Percentiles rank a stretch among this genome's conserved stretches.
phyloP scores from a whole-genome alignment of 2,888 invertebrate genomes.

The Tachina lurida region DNA sequence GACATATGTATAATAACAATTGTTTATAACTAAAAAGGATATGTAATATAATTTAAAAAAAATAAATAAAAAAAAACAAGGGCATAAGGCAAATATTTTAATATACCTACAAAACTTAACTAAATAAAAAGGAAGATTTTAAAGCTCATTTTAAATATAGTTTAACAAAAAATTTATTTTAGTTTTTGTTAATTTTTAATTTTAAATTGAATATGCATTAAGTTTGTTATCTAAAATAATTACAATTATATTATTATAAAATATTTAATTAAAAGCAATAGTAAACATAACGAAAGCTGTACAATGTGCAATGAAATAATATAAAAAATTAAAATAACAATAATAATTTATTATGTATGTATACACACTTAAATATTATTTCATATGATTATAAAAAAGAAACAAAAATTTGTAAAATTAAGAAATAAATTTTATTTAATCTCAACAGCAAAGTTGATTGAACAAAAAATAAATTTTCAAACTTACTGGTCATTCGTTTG shows the following conservation, averaged over 20 bases:
- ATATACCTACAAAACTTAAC: neutral
- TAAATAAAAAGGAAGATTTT: neutral
- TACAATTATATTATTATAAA: slow-evolving; percentile 45
- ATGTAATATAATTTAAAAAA: neutral
- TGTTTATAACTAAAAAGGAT: slow-evolving; percentile 3
- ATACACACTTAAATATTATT: slow-evolving; percentile 41
- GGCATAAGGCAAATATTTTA: slow-evolving; percentile 41
- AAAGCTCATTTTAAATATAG: slow-evolving; percentile 6
- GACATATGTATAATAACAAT: neutral
- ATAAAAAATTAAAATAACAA: slow-evolving; percentile 1
- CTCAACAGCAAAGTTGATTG: slow-evolving; percentile 65
- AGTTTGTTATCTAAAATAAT: slow-evolving; percentile 61
- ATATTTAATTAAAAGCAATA: neutral
- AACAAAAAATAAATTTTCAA: slow-evolving; percentile 8
- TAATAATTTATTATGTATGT: slow-evolving; percentile 36
- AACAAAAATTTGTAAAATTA: slow-evolving; percentile 18
- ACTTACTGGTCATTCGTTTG: slow-evolving; percentile 64
- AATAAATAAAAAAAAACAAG: slow-evolving; percentile 4
- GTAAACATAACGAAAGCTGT: slow-evolving; percentile 58
- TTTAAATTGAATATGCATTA: slow-evolving; percentile 34
- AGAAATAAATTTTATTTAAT: slow-evolving; percentile 58
- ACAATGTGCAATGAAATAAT: slow-evolving; percentile 66
- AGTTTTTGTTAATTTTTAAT: slow-evolving; percentile 36
- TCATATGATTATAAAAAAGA: slow-evolving; percentile 36
- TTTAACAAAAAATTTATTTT: slow-evolving; percentile 19